Evolutionary conservation across 2,888 invertebrate species (phyloP).

Genomic region (Metalampra italica): DNA sequence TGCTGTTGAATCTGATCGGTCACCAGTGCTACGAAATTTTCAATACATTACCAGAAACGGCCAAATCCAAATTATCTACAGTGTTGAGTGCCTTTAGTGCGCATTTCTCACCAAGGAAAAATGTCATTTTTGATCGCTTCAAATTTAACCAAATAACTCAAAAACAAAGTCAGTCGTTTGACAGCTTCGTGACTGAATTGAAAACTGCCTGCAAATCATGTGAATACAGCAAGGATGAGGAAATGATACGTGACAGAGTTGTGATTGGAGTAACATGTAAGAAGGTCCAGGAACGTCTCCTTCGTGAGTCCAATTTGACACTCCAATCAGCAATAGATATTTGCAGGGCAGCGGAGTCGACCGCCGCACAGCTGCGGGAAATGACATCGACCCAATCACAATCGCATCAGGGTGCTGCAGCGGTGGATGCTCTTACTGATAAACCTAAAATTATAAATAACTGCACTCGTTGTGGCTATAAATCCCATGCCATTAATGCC

Average conservation of each 20-base stretch:
- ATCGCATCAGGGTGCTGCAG: not conserved
- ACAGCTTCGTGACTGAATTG: constrained; percentile 8
- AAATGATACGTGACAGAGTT: constrained; percentile 8
- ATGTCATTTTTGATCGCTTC: constrained; percentile 6
- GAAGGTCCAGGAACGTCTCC: constrained; percentile 3
- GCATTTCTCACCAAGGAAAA: constrained; percentile 3
- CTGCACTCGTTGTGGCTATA: too few species aligned
- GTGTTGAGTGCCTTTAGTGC: not conserved
- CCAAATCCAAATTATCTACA: too few species aligned
- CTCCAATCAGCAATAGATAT: constrained; percentile 9
- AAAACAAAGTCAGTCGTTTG: constrained; percentile 5
- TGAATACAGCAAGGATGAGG: constrained; percentile 6
- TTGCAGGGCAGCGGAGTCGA: constrained; percentile 6
- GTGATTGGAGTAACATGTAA: constrained; percentile 5
- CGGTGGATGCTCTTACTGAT: not conserved
- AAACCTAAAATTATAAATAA: too few species aligned
- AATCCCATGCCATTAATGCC: too few species aligned
- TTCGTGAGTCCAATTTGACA: constrained; percentile 7
- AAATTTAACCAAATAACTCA: constrained; percentile 6
- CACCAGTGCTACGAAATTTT: too few species aligned
- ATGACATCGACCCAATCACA: not conserved
- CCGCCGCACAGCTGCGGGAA: not conserved
- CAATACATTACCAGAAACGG: too few species aligned
- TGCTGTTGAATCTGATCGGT: too few species aligned
- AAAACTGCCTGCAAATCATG: constrained; percentile 2